Percentiles rank a stretch among this genome's conserved stretches.
phyloP scores from a whole-genome alignment of 2,888 invertebrate genomes.

The Odontomyia ornata region DNA sequence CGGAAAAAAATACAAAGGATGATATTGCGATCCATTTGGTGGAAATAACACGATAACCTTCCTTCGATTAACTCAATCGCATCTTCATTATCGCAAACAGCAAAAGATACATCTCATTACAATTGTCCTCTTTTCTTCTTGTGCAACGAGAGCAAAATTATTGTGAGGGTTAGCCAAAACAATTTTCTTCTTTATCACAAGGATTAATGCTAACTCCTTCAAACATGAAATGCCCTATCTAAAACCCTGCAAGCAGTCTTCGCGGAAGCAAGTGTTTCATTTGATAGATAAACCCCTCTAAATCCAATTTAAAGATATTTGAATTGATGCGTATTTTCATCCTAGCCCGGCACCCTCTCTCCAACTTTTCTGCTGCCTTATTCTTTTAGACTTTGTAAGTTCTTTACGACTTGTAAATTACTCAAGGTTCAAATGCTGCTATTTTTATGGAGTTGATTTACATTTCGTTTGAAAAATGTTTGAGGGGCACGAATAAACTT shows the following conservation, averaged over 20 bases:
- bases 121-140: no score
- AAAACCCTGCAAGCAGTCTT: background rate
- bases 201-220: slow-evolving; percentile 37
- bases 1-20: no score
- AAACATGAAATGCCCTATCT: slow-evolving; percentile 29
- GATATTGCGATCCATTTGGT: no score
- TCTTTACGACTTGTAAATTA: slow-evolving; percentile 39
- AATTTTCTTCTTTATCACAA: slow-evolving; percentile 28
- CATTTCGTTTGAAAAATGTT: background rate
- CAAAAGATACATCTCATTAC: no score
- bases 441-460: slow-evolving; percentile 30
- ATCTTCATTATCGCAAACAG: no score
- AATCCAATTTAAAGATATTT: slow-evolving; percentile 43
- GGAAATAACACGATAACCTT: no score
- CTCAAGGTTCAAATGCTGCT: slow-evolving; percentile 38
- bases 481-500: no score
- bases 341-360: background rate
- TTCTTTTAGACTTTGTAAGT: slow-evolving; percentile 1
- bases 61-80: no score
- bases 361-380: background rate
- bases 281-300: slow-evolving; percentile 40
- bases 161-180: slow-evolving; percentile 19
- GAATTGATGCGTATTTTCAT: slow-evolving; percentile 24
- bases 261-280: slow-evolving; percentile 29
- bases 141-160: no score